Evolutionary conservation across 2,888 invertebrate species (phyloP).

Genomic region (Tridacna crocea): DNA sequence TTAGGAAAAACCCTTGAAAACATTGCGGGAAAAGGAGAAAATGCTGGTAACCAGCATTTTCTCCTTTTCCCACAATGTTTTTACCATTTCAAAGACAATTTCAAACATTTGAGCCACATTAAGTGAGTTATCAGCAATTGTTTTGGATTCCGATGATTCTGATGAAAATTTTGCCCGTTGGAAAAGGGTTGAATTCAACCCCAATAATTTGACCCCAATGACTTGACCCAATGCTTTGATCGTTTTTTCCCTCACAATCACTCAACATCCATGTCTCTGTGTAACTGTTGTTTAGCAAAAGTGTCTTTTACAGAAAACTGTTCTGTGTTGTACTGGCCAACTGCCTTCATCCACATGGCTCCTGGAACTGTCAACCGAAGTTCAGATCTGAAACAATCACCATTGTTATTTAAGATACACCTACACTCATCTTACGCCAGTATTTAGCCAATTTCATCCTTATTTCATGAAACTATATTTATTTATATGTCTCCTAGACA

Average conservation of each 20-base stretch:
- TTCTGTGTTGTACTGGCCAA: slow-evolving; percentile 9
- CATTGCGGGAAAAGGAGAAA: background rate
- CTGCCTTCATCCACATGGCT: slow-evolving; percentile 19
- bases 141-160: background rate
- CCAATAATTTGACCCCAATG: too few relatives aligned
- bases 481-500: too few relatives aligned
- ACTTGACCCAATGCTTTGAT: too few relatives aligned
- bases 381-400: background rate
- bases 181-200: background rate
- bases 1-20: background rate
- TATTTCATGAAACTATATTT: too few relatives aligned
- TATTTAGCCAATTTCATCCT: too few relatives aligned
- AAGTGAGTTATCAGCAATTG: background rate
- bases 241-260: background rate
- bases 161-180: background rate
- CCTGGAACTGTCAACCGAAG: background rate
- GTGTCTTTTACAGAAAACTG: background rate
- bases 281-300: background rate
- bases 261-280: background rate
- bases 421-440: too few relatives aligned
- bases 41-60: background rate
- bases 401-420: too few relatives aligned
- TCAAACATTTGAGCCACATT: background rate
- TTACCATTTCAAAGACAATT: background rate
- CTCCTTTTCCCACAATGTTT: background rate